Conservation (phyloP, 2,113 vertebrate species). For the Centropristis striata region DNA sequence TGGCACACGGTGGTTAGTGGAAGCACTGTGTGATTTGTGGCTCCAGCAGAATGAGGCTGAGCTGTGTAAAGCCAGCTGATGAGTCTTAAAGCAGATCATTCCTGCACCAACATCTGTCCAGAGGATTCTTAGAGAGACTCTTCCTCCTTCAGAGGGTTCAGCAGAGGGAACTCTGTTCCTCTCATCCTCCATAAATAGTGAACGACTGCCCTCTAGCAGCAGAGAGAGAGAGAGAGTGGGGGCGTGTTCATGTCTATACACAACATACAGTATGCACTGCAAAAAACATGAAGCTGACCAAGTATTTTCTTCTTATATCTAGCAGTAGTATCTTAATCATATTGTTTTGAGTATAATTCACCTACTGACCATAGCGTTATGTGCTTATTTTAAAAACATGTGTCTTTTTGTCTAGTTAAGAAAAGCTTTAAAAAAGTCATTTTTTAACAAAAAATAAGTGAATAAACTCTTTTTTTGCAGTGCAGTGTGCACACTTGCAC, state of each 20-base stretch:
- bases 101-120: constrained; percentile 47
- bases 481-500: too few relatives aligned
- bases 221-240: not conserved
- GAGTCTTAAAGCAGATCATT: constrained; percentile 52
- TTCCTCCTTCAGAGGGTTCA: not conserved
- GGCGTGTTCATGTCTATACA: not conserved
- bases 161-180: not conserved
- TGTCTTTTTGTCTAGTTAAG: too few relatives aligned
- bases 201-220: constrained; percentile 35
- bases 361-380: too few relatives aligned
- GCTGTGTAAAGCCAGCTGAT: constrained; percentile 46
- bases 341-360: too few relatives aligned
- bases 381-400: too few relatives aligned
- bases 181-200: not conserved
- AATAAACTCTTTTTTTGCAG: too few relatives aligned
- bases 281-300: too few relatives aligned
- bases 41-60: constrained; percentile 38
- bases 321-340: too few relatives aligned
- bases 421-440: too few relatives aligned
- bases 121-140: constrained; percentile 11
- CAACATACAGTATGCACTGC: too few relatives aligned
- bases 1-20: not conserved
- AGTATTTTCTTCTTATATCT: too few relatives aligned
- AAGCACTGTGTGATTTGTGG: not conserved
- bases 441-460: too few relatives aligned